Conservation (phyloP, 2,888 invertebrate genomes). For the Prenolepis imparis region DNA sequence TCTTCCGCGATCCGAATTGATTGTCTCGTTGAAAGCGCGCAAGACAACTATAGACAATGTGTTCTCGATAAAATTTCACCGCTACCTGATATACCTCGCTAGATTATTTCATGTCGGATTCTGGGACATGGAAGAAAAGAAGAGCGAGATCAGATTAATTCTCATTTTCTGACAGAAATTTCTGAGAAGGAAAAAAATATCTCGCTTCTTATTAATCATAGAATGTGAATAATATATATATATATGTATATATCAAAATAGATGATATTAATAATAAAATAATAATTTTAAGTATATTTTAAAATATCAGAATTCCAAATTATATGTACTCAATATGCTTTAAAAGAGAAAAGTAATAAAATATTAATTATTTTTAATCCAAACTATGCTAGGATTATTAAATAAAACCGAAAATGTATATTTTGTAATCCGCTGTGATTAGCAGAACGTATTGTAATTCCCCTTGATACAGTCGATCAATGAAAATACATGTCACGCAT, state of each 20-base stretch:
- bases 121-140: constrained; percentile 13
- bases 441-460: constrained; percentile 12
- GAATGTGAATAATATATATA: background rate
- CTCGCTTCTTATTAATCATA: background rate
- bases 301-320: background rate
- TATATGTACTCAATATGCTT: background rate
- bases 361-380: background rate
- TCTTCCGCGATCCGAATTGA: constrained; percentile 68
- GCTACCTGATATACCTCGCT: constrained; percentile 60
- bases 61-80: constrained; percentile 67
- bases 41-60: constrained; percentile 38
- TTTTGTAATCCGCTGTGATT: background rate
- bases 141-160: constrained; percentile 39
- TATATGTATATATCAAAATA: too few species aligned
- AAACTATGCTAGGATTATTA: background rate
- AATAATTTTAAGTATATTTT: background rate
- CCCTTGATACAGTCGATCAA: constrained; percentile 1
- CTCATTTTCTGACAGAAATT: background rate
- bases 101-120: constrained; percentile 57
- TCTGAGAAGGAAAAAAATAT: constrained; percentile 14
- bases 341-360: background rate
- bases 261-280: background rate
- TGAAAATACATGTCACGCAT: constrained; percentile 9
- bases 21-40: constrained; percentile 59
- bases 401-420: background rate